Evolutionary conservation across 2,797 vertebrate species (phyloP).

Genomic region (Emydoidea blandingii): DNA sequence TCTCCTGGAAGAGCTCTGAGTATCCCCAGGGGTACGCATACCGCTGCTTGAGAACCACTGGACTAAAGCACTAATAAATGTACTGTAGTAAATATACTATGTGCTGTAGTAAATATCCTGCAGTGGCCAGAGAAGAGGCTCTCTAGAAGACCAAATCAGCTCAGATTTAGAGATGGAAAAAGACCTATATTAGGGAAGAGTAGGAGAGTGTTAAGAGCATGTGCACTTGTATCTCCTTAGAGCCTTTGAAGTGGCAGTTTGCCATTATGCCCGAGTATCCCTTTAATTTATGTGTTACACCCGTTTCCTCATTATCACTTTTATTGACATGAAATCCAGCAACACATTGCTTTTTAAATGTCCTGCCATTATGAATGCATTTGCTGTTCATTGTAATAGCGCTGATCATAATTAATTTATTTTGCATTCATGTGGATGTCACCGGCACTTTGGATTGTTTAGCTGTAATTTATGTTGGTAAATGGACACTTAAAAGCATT

Average conservation of each 20-base stretch:
- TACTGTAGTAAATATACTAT: too few relatives aligned
- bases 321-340: slow-evolving; percentile 59
- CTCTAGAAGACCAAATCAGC: neutral
- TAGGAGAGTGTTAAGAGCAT: slow-evolving; percentile 7
- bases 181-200: neutral
- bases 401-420: slow-evolving; percentile 63
- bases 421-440: slow-evolving; percentile 73
- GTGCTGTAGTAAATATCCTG: neutral
- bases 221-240: neutral
- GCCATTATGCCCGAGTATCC: slow-evolving; percentile 8
- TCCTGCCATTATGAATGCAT: slow-evolving; percentile 68
- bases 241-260: slow-evolving; percentile 46
- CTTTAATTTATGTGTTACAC: slow-evolving; percentile 59
- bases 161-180: neutral
- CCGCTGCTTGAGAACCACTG: too few relatives aligned
- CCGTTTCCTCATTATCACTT: slow-evolving; percentile 66
- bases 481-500: slow-evolving; percentile 70
- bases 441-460: slow-evolving; percentile 52
- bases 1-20: too few relatives aligned
- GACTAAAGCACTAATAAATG: neutral
- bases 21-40: too few relatives aligned
- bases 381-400: slow-evolving; percentile 70
- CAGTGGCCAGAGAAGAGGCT: neutral
- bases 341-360: slow-evolving; percentile 70
- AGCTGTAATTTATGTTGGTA: slow-evolving; percentile 70